A percentile compares a stretch with the other conserved stretches of the same genome.
Conservation (phyloP, 2,113 vertebrate genomes). For the Lutjanus erythropterus region DNA sequence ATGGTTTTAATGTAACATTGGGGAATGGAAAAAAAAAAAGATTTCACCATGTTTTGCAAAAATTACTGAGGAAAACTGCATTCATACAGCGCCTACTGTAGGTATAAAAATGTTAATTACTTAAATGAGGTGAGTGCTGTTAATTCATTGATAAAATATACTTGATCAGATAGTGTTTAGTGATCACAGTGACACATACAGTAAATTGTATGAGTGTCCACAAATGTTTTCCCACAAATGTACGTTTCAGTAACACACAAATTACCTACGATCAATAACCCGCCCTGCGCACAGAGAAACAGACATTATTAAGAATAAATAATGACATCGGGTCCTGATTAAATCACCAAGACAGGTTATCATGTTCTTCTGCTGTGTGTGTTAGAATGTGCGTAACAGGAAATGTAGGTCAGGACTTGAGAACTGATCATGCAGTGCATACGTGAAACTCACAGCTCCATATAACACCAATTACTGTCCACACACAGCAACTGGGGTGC, state of each 20-base stretch:
- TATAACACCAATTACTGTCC: not conserved
- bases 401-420: conserved; percentile 39
- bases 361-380: not conserved
- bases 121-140: too few species aligned
- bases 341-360: not conserved
- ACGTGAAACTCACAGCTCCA: not conserved
- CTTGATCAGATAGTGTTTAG: not conserved
- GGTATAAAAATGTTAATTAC: not conserved
- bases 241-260: not conserved
- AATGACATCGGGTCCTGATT: not conserved
- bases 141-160: not conserved
- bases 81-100: too few species aligned
- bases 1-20: too few species aligned
- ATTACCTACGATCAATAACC: not conserved
- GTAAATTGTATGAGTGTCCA: too few species aligned
- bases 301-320: not conserved
- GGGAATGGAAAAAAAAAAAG: too few species aligned
- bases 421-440: not conserved
- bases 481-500: too few species aligned
- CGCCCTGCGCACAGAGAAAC: not conserved
- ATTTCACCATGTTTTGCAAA: too few species aligned
- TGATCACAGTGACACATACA: not conserved
- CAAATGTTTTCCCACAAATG: not conserved
- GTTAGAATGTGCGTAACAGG: not conserved
- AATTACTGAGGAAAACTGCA: too few species aligned